Evolutionary conservation across 2,888 invertebrate genomes (phyloP).

Genomic region (Hermaeophaga mercurialis): DNA sequence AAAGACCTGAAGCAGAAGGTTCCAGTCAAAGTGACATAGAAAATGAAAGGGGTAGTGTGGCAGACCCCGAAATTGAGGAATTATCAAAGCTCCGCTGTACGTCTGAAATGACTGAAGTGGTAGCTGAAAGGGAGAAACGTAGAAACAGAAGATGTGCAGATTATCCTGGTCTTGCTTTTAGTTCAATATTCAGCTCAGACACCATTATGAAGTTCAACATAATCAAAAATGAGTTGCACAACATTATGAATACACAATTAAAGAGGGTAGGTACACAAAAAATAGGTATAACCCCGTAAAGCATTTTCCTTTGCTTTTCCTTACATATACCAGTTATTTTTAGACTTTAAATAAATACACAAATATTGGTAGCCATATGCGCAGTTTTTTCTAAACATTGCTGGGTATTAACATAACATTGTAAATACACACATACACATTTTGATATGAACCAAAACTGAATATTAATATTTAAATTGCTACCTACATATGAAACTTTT

Average conservation of each 20-base stretch:
- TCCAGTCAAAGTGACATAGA: slow-evolving; percentile 61
- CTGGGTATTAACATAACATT: not conserved
- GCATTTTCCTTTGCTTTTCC: not conserved
- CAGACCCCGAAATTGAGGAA: slow-evolving; percentile 80
- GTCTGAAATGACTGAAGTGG: slow-evolving; percentile 86
- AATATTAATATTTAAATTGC: not conserved
- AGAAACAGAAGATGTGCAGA: slow-evolving; percentile 82
- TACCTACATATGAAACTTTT: no score
- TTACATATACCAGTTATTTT: slow-evolving; percentile 25
- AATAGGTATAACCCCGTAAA: no score
- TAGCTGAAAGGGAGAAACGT: slow-evolving; percentile 80
- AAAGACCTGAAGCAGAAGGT: slow-evolving; percentile 57
- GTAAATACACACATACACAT: not conserved
- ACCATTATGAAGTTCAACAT: slow-evolving; percentile 98
- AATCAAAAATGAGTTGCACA: slow-evolving; percentile 95
- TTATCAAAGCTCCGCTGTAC: slow-evolving; percentile 85
- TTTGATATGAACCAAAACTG: not conserved
- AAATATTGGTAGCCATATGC: slow-evolving; percentile 1
- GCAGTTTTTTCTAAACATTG: no score
- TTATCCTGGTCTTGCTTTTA: slow-evolving; percentile 90
- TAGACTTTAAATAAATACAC: slow-evolving; percentile 26
- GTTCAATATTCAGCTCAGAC: slow-evolving; percentile 92
- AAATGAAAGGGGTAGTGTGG: slow-evolving; percentile 55
- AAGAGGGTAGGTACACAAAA: slow-evolving; percentile 79
- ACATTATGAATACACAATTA: slow-evolving; percentile 94